A percentile compares a stretch with the other conserved stretches of the same genome.
These are phyloP conservation scores for Lasioglossum lativentre DNA, from an alignment of 2,888 invertebrate species.

Conservation along the genomic window DNA sequence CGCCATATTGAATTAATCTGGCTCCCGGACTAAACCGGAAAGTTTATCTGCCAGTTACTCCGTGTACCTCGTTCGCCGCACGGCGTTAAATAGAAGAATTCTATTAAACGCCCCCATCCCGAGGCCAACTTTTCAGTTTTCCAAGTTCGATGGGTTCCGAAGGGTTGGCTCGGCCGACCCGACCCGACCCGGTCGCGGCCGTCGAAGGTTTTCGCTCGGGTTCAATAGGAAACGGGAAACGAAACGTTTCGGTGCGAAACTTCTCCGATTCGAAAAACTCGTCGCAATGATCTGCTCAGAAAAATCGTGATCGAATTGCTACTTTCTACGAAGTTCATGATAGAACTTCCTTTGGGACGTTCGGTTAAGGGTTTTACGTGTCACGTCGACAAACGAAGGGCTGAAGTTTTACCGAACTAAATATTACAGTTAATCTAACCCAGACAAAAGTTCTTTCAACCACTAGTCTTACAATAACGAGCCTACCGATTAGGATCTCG, in stretches of 20 bases:
- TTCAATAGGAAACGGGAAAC: constrained; percentile 28
- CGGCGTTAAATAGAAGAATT: constrained; percentile 39
- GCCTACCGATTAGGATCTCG: background rate
- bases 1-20: constrained; percentile 50
- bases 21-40: constrained; percentile 20
- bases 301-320: constrained; percentile 11
- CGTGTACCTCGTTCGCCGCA: constrained; percentile 21
- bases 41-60: constrained; percentile 39
- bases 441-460: background rate
- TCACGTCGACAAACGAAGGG: background rate
- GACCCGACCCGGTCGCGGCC: background rate
- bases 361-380: constrained; percentile 7
- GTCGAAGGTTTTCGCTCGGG: background rate
- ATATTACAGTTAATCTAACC: background rate
- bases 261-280: constrained; percentile 22
- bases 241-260: constrained; percentile 45
- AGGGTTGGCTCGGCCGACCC: background rate
- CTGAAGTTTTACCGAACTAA: background rate
- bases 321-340: constrained; percentile 10
- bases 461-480: background rate
- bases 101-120: constrained; percentile 32
- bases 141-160: constrained; percentile 34
- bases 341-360: background rate
- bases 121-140: constrained; percentile 27
- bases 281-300: background rate